Percentiles rank a stretch among this genome's conserved stretches.
phyloP scores from a whole-genome alignment of 2,113 vertebrate genomes.

The Amazona vittata region DNA sequence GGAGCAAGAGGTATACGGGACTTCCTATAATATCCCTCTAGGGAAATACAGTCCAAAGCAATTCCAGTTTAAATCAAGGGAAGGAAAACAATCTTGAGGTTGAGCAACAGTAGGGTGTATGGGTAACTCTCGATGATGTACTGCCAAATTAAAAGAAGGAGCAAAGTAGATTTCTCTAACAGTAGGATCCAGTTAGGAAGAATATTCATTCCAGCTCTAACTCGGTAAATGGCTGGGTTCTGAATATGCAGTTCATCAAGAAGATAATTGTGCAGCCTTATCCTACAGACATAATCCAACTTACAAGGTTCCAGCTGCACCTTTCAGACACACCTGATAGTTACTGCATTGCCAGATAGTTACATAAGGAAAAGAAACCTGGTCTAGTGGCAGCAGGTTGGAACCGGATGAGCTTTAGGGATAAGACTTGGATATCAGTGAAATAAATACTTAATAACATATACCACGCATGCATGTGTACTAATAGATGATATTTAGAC shows the following conservation, averaged over 20 bases:
- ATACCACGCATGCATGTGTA: accelerated
- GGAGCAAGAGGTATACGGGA: background rate
- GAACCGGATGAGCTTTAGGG: background rate
- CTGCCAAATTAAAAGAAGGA: background rate
- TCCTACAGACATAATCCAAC: background rate
- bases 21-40: background rate
- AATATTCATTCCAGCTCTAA: background rate
- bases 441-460: background rate
- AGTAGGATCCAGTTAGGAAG: background rate
- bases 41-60: background rate
- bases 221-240: background rate
- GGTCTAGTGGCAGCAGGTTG: background rate
- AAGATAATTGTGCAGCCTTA: accelerated
- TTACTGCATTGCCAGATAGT: background rate
- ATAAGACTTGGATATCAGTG: background rate
- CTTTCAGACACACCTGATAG: background rate
- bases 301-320: background rate
- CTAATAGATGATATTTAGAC: no score
- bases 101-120: accelerated
- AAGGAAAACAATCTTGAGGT: background rate
- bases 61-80: background rate
- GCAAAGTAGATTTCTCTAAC: background rate
- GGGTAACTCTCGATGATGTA: accelerated
- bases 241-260: background rate
- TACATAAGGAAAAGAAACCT: background rate